A percentile compares a stretch with the other conserved stretches of the same genome.
Evolutionary conservation across 2,888 invertebrate genomes (phyloP).

Genomic region (Polymixis flavicincta): DNA sequence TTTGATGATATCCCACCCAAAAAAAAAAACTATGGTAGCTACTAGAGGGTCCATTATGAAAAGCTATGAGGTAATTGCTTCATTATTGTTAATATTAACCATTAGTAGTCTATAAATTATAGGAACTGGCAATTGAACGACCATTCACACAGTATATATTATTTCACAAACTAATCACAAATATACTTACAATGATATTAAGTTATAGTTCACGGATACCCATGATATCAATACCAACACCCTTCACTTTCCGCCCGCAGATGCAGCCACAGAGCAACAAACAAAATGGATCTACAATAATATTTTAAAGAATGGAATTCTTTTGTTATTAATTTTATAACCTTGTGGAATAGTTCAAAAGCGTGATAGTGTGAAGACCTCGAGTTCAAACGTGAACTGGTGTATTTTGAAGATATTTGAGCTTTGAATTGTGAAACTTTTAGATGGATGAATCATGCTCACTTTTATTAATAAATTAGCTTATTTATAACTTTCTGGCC

Average conservation of each 20-base stretch:
- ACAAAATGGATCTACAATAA: not conserved
- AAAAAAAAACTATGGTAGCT: too few species aligned
- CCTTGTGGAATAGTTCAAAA: constrained; percentile 50
- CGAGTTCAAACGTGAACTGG: not conserved
- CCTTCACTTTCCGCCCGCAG: constrained; percentile 47
- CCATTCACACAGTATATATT: constrained; percentile 10
- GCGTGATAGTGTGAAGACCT: constrained; percentile 10
- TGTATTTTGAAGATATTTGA: not conserved
- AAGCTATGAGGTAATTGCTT: too few species aligned
- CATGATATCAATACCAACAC: constrained; percentile 27
- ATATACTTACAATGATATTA: constrained; percentile 5
- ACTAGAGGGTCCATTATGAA: too few species aligned
- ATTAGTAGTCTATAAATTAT: too few species aligned
- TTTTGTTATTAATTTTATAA: constrained; percentile 26
- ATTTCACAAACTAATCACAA: constrained; percentile 31
- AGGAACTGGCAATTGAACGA: not conserved
- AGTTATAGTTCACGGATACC: not conserved
- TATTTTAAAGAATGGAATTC: constrained; percentile 9
- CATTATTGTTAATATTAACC: too few species aligned
- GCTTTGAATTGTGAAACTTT: not conserved
- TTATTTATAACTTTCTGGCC: too few species aligned
- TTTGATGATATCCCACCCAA: too few species aligned
- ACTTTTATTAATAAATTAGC: too few species aligned
- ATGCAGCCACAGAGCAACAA: constrained; percentile 26
- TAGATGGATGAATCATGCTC: too few species aligned